phyloP scores from a whole-genome alignment of 2,797 vertebrate species.

The Microcaecilia unicolor region DNA sequence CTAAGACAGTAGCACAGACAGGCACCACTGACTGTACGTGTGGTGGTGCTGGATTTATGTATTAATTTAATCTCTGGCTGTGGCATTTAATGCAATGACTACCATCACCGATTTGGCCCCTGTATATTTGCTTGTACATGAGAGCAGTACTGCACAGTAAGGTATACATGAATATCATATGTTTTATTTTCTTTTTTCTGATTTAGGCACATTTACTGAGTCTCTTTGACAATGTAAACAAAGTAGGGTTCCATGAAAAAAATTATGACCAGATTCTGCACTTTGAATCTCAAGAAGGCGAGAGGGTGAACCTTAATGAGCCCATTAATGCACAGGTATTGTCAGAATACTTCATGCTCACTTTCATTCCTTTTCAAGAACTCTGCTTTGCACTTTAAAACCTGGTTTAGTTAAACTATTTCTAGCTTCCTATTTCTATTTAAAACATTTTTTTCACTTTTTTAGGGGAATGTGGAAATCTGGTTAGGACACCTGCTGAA shows the following conservation, averaged over 20 bases:
- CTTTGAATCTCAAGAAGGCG: constrained; percentile 76
- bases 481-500: constrained; percentile 69
- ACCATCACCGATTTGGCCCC: too few relatives aligned
- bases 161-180: too few relatives aligned
- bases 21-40: too few relatives aligned
- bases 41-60: too few relatives aligned
- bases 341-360: constrained; percentile 10
- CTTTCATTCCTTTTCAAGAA: constrained; percentile 15
- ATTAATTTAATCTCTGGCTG: too few relatives aligned
- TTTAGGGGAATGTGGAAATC: constrained; percentile 70
- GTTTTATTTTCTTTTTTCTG: constrained; percentile 3
- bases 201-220: constrained; percentile 65
- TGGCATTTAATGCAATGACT: too few relatives aligned
- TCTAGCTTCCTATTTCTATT: neutral
- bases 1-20: too few relatives aligned
- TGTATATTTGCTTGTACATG: too few relatives aligned
- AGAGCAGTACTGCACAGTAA: too few relatives aligned
- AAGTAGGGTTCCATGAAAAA: constrained; percentile 64
- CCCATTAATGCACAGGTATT: constrained; percentile 67
- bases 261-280: constrained; percentile 69
- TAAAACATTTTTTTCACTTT: constrained; percentile 21
- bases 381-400: too few relatives aligned
- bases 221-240: constrained; percentile 74
- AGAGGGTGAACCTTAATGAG: constrained; percentile 58
- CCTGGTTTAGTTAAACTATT: too few relatives aligned